Evolutionary conservation across 2,888 invertebrate species (phyloP), one percentile per base, ranked within the genome.

Genomic region (Sabatieria punctata): DNA sequence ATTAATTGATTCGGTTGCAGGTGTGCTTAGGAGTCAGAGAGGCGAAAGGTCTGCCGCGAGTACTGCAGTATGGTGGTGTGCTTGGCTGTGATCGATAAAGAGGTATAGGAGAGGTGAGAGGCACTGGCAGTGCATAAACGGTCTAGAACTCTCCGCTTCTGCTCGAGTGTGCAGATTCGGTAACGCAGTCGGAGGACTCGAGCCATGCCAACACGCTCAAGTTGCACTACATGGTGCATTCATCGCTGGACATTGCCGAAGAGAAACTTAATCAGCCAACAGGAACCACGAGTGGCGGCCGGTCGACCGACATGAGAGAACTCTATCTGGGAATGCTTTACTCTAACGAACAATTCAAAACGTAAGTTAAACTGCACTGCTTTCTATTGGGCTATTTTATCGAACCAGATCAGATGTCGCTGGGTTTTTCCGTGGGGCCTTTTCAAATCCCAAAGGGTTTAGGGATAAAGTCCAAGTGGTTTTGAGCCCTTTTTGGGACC

Each of bases 331-430:
- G 93, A 24, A 71, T 86, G 52, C 73, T 93, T 6, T 86, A 86
- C 68, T 83, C 89, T 0, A 83, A 89, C 6, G 93, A 93, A 71
- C 86, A 85, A 54, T 86, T 88, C 69, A 89, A 88, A 77, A 85
- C 91, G 89, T 89, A 75, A 61, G 46, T 49, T 15, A 6, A 2
- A 43, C 11, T 41, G 11, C 23, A 35, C 37, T n/a, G 11, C n/a
- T n/a, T 30, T 30, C 15, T 30, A 15, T 30, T 19, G n/a, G n/a
- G n/a, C n/a, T n/a, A n/a, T n/a, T n/a, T n/a, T n/a, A n/a, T n/a
- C n/a, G n/a, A n/a, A n/a, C n/a, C n/a, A n/a, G n/a, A n/a, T n/a
- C n/a, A n/a, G n/a, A n/a, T n/a, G n/a, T n/a, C n/a, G n/a, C n/a
- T n/a, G n/a, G n/a, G n/a, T n/a, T n/a, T n/a, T n/a, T n/a, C n/a